Base-by-base conservation (phyloP, 2,888 invertebrate species). In the Lithophane leautieri region DNA sequence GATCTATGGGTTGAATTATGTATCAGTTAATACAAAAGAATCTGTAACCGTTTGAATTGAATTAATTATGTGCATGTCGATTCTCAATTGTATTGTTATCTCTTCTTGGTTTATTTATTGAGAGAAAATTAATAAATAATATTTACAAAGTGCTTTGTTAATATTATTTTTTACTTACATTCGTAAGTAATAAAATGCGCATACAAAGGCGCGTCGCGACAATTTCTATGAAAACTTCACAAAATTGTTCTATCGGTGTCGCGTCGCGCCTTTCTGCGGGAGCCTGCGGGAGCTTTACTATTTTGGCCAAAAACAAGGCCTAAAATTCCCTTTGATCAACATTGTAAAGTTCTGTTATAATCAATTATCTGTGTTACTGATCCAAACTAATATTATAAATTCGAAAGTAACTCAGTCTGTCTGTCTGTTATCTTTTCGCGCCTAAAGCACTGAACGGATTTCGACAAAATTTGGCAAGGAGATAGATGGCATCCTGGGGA, bases 61-160 rank as follows among this genome's bases (percentile, higher is more conserved):
- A 73, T 79, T 70, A 63, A n/a, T 74, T 69, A 42, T 56, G 54
- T 54, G 67, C 70, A 79, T 82, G 70, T 83, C 73, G 82, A 79
- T 73, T 79, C 79, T 82, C 79, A 83, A 76, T 75, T 79, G 58
- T 74, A 67, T 34, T 58, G 9, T 40, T 63, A 54, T 61, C 8
- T 66, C 12, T 78, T 42, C 14, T 42, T 34, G 56, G 8, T 73
- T 79, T 44, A 58, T 58, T 44, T 40, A n/a, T 44, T 73, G 19
- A 50, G 9, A 34, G 12, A 42, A 44, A 76, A 52, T 66, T 0
- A 22, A 12, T 16, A 16, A 54, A 62, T 6, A 56, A 22, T 8
- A 12, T 19, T 16, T 70, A 16, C 28, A 4, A 40, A 42, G 19
- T 28, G 42, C 11, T 19, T n/a, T n/a, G n/a, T n/a, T n/a, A n/a